Conservation (phyloP, 2,797 vertebrate genomes). For the Linurgus olivaceus region DNA sequence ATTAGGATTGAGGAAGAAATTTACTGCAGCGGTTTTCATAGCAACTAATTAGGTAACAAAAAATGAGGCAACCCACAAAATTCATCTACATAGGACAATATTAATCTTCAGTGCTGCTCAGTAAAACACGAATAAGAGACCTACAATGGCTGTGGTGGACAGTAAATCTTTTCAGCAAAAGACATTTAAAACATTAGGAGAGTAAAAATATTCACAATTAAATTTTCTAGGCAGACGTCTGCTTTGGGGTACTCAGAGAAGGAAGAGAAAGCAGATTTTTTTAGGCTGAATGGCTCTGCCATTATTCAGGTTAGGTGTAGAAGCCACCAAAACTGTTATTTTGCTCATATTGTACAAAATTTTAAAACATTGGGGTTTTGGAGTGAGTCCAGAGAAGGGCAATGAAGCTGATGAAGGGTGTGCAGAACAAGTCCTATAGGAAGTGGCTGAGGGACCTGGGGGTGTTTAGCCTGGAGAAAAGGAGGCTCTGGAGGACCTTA, state of each 20-base stretch:
- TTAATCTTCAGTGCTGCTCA: background rate
- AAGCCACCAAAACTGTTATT: background rate
- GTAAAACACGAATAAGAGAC: background rate
- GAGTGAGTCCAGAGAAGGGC: background rate
- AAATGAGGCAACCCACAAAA: background rate
- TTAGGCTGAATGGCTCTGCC: background rate
- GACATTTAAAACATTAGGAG: background rate
- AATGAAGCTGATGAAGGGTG: accelerated
- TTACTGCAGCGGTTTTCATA: background rate
- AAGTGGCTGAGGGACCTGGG: background rate
- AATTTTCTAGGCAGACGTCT: background rate
- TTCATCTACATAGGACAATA: background rate
- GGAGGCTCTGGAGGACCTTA: background rate
- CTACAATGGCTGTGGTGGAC: background rate
- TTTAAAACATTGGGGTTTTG: background rate
- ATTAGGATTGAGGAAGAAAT: background rate
- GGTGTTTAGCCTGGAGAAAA: background rate
- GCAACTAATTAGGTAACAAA: background rate
- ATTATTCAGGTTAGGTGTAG: background rate
- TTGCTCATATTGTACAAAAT: background rate
- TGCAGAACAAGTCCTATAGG: background rate
- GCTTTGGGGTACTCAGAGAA: background rate
- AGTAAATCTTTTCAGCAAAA: background rate
- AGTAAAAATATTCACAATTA: background rate
- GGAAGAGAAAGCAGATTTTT: background rate